Percentiles rank a stretch among this genome's conserved stretches.
Evolutionary conservation across 2,797 vertebrate genomes (phyloP).

Genomic region (Carduelis carduelis): DNA sequence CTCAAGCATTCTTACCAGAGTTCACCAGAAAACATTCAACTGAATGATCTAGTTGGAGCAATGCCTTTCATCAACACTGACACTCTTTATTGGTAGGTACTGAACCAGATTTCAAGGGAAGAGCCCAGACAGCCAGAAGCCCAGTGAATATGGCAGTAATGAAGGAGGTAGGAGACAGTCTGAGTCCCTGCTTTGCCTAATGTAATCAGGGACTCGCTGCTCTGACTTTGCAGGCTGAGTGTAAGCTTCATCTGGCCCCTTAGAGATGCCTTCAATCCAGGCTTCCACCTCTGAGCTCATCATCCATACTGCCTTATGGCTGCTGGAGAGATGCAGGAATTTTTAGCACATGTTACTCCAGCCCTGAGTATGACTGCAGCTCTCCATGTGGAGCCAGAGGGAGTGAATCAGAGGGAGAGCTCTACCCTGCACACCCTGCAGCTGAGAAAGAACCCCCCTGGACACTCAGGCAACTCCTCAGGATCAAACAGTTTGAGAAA

Average conservation of each 20-base stretch:
- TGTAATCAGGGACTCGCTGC: not conserved
- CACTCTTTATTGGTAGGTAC: not conserved
- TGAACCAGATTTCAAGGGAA: not conserved
- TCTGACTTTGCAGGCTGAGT: not conserved
- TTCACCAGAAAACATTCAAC: not conserved
- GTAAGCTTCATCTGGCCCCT: not conserved
- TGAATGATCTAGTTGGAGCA: not conserved
- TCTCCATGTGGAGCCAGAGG: not conserved
- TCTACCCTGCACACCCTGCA: not conserved
- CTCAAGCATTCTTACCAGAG: not conserved
- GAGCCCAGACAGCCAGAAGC: constrained; percentile 1
- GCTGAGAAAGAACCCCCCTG: not conserved
- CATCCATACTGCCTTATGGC: not conserved
- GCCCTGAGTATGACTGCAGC: not conserved
- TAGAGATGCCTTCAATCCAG: not conserved
- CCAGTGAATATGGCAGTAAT: not conserved
- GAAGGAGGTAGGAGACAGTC: constrained; percentile 25
- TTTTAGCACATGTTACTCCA: not conserved
- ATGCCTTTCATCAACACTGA: not conserved
- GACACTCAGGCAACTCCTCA: not conserved
- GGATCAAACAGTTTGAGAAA: not conserved
- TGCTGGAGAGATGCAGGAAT: not conserved
- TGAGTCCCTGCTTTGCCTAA: not conserved
- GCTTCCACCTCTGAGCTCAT: not conserved
- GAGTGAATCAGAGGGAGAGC: not conserved